phyloP scores from a whole-genome alignment of 1,140 invertebrate genomes.

The Drosophila micromelanica region DNA sequence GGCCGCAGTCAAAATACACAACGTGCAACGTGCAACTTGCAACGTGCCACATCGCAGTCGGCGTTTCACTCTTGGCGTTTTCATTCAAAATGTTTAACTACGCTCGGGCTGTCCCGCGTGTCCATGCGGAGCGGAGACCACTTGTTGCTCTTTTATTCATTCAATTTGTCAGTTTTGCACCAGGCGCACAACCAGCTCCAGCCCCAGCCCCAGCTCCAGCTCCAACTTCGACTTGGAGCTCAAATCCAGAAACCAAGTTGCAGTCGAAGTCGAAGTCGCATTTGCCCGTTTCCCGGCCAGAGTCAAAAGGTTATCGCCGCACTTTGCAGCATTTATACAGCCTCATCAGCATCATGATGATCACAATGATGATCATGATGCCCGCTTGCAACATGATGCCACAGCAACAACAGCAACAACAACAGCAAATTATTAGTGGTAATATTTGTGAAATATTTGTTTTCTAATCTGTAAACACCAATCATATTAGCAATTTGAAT shows the following conservation, averaged over 20 bases:
- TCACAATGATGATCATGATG: slow-evolving; percentile 46
- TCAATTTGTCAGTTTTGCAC: slow-evolving; percentile 84
- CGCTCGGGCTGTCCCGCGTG: slow-evolving; percentile 30
- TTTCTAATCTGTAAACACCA: slow-evolving; percentile 85
- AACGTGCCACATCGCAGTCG: slow-evolving; percentile 16
- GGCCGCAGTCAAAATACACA: slow-evolving; percentile 48
- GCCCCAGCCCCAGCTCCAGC: background rate
- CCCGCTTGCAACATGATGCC: slow-evolving; percentile 41
- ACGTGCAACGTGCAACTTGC: slow-evolving; percentile 16
- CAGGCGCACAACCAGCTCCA: slow-evolving; percentile 44
- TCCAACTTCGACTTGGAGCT: background rate
- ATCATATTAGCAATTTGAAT: slow-evolving; percentile 85
- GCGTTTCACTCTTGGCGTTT: slow-evolving; percentile 61
- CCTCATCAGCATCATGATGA: slow-evolving; percentile 55
- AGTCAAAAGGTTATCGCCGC: slow-evolving; percentile 83
- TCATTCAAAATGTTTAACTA: slow-evolving; percentile 81
- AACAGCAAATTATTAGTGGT: slow-evolving; percentile 80
- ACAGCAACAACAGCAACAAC: slow-evolving; percentile 42
- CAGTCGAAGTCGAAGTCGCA: slow-evolving; percentile 7
- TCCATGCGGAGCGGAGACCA: slow-evolving; percentile 66
- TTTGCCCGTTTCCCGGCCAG: slow-evolving; percentile 34
- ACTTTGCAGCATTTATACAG: slow-evolving; percentile 74
- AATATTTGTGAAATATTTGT: slow-evolving; percentile 84
- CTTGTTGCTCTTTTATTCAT: slow-evolving; percentile 85
- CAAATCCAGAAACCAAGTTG: slow-evolving; percentile 19